Base-by-base conservation (phyloP, 2,113 vertebrate species). In the Collichthys lucidus region DNA sequence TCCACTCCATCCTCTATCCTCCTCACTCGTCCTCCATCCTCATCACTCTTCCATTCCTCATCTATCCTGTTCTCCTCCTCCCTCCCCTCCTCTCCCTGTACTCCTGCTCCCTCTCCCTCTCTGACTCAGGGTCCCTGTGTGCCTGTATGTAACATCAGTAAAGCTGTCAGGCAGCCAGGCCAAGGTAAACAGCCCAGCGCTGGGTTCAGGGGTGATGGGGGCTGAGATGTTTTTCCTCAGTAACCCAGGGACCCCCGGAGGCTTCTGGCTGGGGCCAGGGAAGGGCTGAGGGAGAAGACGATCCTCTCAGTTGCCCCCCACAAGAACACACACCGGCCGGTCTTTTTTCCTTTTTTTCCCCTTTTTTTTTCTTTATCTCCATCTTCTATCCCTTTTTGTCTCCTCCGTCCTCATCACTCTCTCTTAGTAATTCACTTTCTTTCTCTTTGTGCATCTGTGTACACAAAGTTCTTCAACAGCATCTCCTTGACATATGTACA, bases 81-180 rank as follows among this genome's bases (percentile, higher is more conserved):
- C 61, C 64, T 79, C 90, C 87, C 82, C 65, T 70, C 67, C 59
- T 72, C 85, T 80, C 78, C 81, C 77, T 24, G 31, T 80, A 83
- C 88, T 90, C 88, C 79, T 80, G 66, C 86, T 90, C 86, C 69
- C 53, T 78, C 72, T 64, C 84, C 77, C 79, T 85, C 88, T 95
- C 93, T 89, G 95, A 96, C 94, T 95, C 88, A 71, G 76, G 74
- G 91, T 95, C 95, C 95, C 95, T 90, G 87, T 93, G 96, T 96
- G 96, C 96, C 96, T 96, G 95, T 97, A 97, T 97, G 98, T 98
- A 98, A 98, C 97, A 98, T 98, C 97, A 98, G 98, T 98, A 98
- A 98, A 98, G 96, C 97, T 99, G 97, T 97, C 97, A 98, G 96
- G 95, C 94, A 89, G 95, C 94, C 95, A 92, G 93, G 97, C 98